Conservation (phyloP, 2,797 vertebrate species). For the Caiman crocodilus region DNA sequence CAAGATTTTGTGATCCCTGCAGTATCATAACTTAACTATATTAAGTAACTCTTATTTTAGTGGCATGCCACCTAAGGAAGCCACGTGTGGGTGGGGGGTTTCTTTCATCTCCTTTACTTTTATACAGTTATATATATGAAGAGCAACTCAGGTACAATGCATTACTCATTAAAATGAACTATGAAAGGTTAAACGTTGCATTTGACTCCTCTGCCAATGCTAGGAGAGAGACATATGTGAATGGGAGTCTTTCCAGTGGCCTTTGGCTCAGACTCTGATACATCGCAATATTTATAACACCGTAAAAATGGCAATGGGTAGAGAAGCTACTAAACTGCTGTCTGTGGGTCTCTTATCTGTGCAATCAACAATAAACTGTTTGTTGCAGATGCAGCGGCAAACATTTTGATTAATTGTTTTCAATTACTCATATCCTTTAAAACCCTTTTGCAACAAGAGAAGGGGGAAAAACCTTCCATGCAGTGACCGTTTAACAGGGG, state of each 20-base stretch:
- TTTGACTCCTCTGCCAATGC: conserved; percentile 39
- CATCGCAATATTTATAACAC: background rate
- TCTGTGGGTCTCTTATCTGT: background rate
- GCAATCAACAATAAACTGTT: background rate
- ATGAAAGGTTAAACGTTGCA: background rate
- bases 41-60: conserved; percentile 46
- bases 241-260: background rate
- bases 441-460: background rate
- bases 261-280: background rate
- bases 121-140: conserved; percentile 14
- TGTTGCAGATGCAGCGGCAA: background rate
- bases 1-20: conserved; percentile 18
- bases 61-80: conserved; percentile 54
- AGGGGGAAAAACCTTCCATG: background rate
- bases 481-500: background rate
- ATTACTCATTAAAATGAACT: conserved; percentile 11
- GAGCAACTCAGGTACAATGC: background rate
- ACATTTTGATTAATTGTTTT: background rate
- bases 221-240: background rate
- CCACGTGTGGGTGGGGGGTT: conserved; percentile 44
- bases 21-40: background rate
- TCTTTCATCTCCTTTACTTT: conserved; percentile 65
- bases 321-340: background rate
- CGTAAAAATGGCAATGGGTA: accelerated
- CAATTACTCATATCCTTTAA: background rate